Evolutionary conservation across 2,113 vertebrate species (phyloP), one percentile per base, ranked within the genome.

Genomic region (Odontophorus gujanensis): DNA sequence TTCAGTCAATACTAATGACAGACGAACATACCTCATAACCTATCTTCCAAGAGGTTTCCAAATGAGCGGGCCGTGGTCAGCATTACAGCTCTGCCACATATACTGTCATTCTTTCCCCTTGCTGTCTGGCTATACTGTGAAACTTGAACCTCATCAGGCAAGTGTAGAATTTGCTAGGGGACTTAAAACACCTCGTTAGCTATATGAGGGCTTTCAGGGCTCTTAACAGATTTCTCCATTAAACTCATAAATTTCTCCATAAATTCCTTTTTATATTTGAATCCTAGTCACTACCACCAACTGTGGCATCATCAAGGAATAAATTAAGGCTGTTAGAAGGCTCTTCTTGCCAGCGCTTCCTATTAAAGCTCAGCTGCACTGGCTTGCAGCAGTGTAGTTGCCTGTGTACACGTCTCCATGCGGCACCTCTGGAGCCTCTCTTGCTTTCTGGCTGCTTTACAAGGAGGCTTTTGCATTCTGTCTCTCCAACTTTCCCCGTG

Each of bases 111-210:
- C 95, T 96, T 98, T 97, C 96, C 97, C 88, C 93, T 96, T 89
- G 50, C 95, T 96, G 79, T 95, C 95, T 98, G 97, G 91, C 97
- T 96, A 45, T 83, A 42, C 87, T 79, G 25, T 89, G 97, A 96
- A 97, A 97, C 77, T 78, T 96, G 96, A 93, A 96, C 92, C 92
- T 94, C 96, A 84, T 93, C 90, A 93, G 93, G 92, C 89, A 90
- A 96, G 90, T 14, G 30, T 4, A 96, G 90, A 61, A 69, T 97
- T 97, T 97, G 87, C 96, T 94, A 77, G 88, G 97, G 85, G 94
- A 96, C 95, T 97, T 95, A 90, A 96, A 96, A 90, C 96, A 94
- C 95, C 92, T 96, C 81, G 36, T 97, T 97, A 97, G 96, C 96
- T 96, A 26, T 87, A 71, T 66, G 92, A 89, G 86, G 94, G 81